A percentile compares a stretch with the other conserved stretches of the same genome.
phyloP scores from a whole-genome alignment of 2,888 invertebrate genomes.

The Ormia ochracea region DNA sequence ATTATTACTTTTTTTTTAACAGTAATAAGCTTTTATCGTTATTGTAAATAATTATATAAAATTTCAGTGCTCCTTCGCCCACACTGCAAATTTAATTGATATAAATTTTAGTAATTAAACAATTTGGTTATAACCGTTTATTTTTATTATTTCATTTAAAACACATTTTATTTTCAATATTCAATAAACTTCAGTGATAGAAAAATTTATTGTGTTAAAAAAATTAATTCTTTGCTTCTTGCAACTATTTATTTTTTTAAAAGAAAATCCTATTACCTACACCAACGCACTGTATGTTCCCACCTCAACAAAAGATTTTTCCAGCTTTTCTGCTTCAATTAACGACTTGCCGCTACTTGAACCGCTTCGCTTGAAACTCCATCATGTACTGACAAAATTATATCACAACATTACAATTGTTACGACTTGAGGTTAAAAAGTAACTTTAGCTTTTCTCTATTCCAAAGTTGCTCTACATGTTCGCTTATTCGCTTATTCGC shows the following conservation, averaged over 20 bases:
- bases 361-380: conserved; percentile 72
- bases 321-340: neutral
- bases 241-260: neutral
- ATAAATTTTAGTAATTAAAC: neutral
- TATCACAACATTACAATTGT: conserved; percentile 51
- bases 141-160: conserved; percentile 6
- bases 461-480: conserved; percentile 23
- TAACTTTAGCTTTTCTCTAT: conserved; percentile 44
- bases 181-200: neutral
- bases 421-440: neutral
- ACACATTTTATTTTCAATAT: neutral
- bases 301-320: neutral
- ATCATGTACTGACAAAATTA: conserved; percentile 69
- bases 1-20: neutral
- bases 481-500: neutral
- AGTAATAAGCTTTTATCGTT: neutral
- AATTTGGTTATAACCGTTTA: conserved; percentile 2
- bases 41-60: conserved; percentile 28
- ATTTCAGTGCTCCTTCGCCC: neutral
- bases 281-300: conserved; percentile 50
- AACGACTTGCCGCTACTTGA: conserved; percentile 17
- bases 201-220: neutral
- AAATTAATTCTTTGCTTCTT: neutral
- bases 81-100: neutral
- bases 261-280: conserved; percentile 42